Conservation (phyloP, 2,888 invertebrate genomes). For the Orthosia gothica region DNA sequence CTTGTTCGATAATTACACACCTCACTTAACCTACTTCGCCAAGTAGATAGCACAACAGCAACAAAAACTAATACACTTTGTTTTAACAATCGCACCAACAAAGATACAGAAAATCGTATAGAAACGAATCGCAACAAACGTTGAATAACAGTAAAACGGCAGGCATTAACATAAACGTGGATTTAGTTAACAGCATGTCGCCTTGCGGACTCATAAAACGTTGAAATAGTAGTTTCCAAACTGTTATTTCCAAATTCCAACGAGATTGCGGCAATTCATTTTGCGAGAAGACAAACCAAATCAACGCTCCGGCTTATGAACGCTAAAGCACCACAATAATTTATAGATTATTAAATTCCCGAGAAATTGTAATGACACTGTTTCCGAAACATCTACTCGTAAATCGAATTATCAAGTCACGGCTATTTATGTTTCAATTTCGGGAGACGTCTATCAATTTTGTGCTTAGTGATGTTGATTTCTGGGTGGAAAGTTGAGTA, state of each 20-base stretch:
- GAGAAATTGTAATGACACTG: constrained; percentile 14
- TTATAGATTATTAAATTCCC: constrained; percentile 52
- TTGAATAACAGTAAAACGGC: constrained; percentile 29
- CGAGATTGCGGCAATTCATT: constrained; percentile 56
- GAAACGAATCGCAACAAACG: constrained; percentile 30
- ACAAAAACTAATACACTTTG: constrained; percentile 1
- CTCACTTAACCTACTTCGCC: neutral
- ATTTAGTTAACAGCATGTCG: constrained; percentile 36
- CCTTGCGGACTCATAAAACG: constrained; percentile 51
- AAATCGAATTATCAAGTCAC: constrained; percentile 25
- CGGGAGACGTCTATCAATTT: constrained; percentile 34
- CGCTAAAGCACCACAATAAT: constrained; percentile 40
- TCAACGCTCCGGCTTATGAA: constrained; percentile 50
- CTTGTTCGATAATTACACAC: no score
- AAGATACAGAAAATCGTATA: neutral
- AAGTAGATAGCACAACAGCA: neutral
- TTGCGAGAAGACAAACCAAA: constrained; percentile 47
- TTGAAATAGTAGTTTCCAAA: constrained; percentile 46
- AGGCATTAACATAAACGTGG: constrained; percentile 50
- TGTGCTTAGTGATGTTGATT: constrained; percentile 10
- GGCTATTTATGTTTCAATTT: constrained; percentile 45
- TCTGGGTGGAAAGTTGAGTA: constrained; percentile 3
- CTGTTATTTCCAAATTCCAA: constrained; percentile 51
- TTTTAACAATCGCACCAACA: neutral
- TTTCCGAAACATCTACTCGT: constrained; percentile 27